Evolutionary conservation across 2,113 vertebrate genomes (phyloP).

Genomic region (Leucopsar rothschildi): DNA sequence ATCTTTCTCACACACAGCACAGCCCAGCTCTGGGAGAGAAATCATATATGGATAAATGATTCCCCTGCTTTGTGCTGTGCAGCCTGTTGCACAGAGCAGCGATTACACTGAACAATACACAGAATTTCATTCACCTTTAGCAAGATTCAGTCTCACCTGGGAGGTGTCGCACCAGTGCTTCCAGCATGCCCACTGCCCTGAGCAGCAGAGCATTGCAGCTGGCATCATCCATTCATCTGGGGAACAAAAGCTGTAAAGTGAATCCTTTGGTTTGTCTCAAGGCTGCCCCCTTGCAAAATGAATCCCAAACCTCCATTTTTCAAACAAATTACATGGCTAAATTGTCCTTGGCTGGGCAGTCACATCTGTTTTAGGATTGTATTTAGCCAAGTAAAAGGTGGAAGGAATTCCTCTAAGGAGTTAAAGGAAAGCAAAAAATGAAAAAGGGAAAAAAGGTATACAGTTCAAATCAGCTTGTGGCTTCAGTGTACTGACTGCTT

Average conservation of each 20-base stretch:
- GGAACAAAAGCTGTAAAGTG: slow-evolving; percentile 19
- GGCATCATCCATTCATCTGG: not conserved
- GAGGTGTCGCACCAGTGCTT: not conserved
- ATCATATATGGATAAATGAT: not conserved
- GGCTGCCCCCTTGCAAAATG: slow-evolving; percentile 40
- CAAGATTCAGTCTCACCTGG: not conserved
- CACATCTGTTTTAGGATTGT: slow-evolving; percentile 26
- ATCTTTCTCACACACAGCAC: not conserved
- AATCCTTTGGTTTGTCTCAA: slow-evolving; percentile 29
- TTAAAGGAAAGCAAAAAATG: not conserved
- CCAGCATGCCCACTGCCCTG: not conserved
- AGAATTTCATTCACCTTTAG: slow-evolving; percentile 38
- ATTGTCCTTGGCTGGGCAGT: slow-evolving; percentile 55
- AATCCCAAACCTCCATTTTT: slow-evolving; percentile 53
- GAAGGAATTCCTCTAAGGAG: not conserved
- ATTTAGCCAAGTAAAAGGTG: slow-evolving; percentile 41
- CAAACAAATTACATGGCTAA: slow-evolving; percentile 60
- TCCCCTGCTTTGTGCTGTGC: slow-evolving; percentile 5
- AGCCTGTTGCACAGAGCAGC: slow-evolving; percentile 39
- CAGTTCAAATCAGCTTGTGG: not conserved
- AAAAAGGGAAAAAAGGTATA: not conserved
- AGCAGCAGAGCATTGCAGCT: not conserved
- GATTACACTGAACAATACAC: slow-evolving; percentile 50
- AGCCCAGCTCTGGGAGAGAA: slow-evolving; percentile 30
- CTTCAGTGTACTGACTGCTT: not conserved